Evolutionary conservation across 1,140 invertebrate genomes (phyloP), one percentile per base, ranked within the genome.

Genomic region (Drosophila funebris): DNA sequence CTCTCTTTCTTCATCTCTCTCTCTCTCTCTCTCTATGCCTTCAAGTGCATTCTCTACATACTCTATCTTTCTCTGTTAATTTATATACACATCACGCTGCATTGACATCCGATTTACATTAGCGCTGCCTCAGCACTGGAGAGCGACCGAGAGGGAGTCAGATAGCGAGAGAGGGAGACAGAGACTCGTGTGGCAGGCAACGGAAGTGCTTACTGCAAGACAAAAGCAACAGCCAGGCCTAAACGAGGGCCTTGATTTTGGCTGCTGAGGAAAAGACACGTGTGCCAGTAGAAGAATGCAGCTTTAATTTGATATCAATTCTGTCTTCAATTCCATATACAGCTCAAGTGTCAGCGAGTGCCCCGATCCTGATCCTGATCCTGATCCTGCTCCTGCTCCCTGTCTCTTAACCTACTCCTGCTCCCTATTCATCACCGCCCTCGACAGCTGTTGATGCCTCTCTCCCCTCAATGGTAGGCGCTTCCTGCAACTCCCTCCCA

Each of bases 91-190:
- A 82, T 81, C 88, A 84, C 83, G 88, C 77, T 83, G 74, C 84
- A 82, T 89, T 90, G 81, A 91, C 90, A 91, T 91, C 90, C 90
- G 90, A 91, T 91, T 91, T 91, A 91, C 89, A 91, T 91, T 91
- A 91, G 83, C 60, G 62, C 43, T 56, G 57, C 60, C 36, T 50
- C 29, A 39, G 37, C 22, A 31, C 20, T 41, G 3, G 64, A 41
- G 22, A 8, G 41, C 54, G 50, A 76, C 14, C 16, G 62, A 52
- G 20, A 69, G 56, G 57, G 13, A 18, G 4, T 33, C 43, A 54
- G 11, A 33, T 3, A 58, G 31, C 22, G 20, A 62, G 7, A 31
- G 44, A 44, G 33, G 9, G 14, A 48, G 11, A 27, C 4, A 46
- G 24, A 24, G 39, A 5, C 37, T 43, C 27, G 46, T n/a, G 46